Evolutionary conservation across 2,888 invertebrate species (phyloP), one percentile per base, ranked within the genome.

Genomic region (Nomada hirtipes): DNA sequence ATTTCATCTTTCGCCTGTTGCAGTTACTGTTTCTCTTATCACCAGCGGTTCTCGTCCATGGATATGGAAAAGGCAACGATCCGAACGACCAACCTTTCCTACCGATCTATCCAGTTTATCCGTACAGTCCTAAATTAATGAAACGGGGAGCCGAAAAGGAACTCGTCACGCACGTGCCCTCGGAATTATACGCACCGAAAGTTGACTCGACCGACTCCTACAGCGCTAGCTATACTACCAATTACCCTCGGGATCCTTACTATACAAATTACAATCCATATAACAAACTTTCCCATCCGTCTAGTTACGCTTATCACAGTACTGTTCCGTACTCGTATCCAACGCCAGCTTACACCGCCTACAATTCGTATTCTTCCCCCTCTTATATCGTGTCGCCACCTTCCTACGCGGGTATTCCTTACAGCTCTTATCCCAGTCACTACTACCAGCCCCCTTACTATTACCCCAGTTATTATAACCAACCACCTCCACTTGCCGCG

Each of bases 11-110:
- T 18, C 4, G 23, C 36, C 50, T n/a, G 29, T 91, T 91, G 18
- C 89, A 93, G 93, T 81, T 93, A 65, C 61, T 91, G 59, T 61
- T 92, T n/a, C 76, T 93, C 23, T 65, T 91, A 69, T 90, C 90
- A 26, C 89, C 92, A 29, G 76, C 85, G 71, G 89, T 92, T 20
- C 88, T 90, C 42, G 91, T 90, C 0, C 91, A 92, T 52, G 83
- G 84, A 3, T 89, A 88, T 59, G 88, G 84, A 20, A 81, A 88
- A 50, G 84, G 74, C 64, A 79, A 86, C 70, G 90, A 92, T 61
- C 90, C 91, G 2, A 93, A 93, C 71, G 90, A 93, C 74, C 92
- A 92, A 67, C 93, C 93, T 3, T 93, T 93, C 63, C 83, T 93
- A 11, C 93, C 93, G 47, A 93, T 93, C 77, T 89, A 90, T 65